Evolutionary conservation across 2,888 invertebrate genomes (phyloP), one percentile per base, ranked within the genome.

Genomic region (Eristalis arbustorum): DNA sequence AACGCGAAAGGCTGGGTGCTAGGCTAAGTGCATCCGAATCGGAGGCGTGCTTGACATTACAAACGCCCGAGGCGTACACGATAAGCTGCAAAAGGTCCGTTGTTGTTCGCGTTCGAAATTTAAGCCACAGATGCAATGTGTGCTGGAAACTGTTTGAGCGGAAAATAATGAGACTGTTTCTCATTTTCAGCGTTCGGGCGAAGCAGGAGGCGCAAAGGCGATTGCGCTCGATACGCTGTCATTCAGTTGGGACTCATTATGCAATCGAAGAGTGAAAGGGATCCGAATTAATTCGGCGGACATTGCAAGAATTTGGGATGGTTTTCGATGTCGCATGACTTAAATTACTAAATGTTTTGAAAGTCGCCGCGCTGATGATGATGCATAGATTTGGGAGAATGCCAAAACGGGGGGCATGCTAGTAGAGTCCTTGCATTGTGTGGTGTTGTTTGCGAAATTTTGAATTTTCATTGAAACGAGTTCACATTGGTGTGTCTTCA

Each of bases 21-120:
- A 25, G 25, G 31, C 31, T 62, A 37, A 68, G 72, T 78, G 66
- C 66, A 78, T 72, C 66, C 59, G 66, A 72, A 61, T 66, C n/a
- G 18, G 69, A 77, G 77, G 77, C 69, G 77, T 77, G 71, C 67
- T 77, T 78, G 72, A 72, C 71, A 78, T 78, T 78, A 78, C 59
- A 61, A 78, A 72, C 72, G 78, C 78, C 66, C 25, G 23, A 8
- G 37, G 78, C 78, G 72, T 78, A 78, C 71, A 49, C 59, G 71
- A 42, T 34, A n/a, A 63, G 18, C 71, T 14, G 34, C 63, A 72
- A 77, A 69, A 69, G 63, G 49, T 49, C 57, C 71, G 64, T 63
- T 69, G 64, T 57, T 77, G 64, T 63, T 69, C 57, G 63, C 63
- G 57, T 71, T 49, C n/a, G 62, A 37, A 5, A 23, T 77, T 69